Conservation (phyloP, 2,888 invertebrate genomes). For the Allygus modestus region DNA sequence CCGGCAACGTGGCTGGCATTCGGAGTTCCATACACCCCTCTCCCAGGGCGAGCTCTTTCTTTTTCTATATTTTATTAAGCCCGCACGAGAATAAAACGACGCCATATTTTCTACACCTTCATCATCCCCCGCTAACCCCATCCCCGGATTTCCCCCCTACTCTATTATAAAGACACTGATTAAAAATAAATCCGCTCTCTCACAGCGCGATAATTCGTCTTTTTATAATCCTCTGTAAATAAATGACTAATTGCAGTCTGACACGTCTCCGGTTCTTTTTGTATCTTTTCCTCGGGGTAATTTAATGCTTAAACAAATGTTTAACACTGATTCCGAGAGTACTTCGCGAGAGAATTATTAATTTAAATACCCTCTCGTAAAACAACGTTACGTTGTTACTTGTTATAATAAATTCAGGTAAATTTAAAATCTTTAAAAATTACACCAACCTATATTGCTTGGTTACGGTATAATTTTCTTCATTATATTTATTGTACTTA, state of each 20-base stretch:
- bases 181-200: conserved; percentile 61
- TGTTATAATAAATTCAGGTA: too few species aligned
- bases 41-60: conserved; percentile 31
- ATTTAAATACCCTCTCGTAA: not conserved
- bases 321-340: conserved; percentile 15
- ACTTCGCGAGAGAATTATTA: not conserved
- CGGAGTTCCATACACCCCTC: not conserved
- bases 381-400: not conserved
- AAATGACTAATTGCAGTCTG: conserved; percentile 52
- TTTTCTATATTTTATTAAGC: conserved; percentile 64
- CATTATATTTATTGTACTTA: too few species aligned
- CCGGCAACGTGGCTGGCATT: conserved; percentile 51
- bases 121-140: conserved; percentile 55
- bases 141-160: conserved; percentile 18
- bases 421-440: too few species aligned
- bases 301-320: conserved; percentile 47
- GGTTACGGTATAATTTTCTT: too few species aligned
- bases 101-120: conserved; percentile 63
- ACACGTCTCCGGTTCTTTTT: conserved; percentile 34
- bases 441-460: too few species aligned
- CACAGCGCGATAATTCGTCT: conserved; percentile 54
- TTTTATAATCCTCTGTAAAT: conserved; percentile 58
- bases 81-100: conserved; percentile 60
- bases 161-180: conserved; percentile 61
- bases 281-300: conserved; percentile 23